Evolutionary conservation across 2,113 vertebrate genomes (phyloP).

Genomic region (Thymallus thymallus): DNA sequence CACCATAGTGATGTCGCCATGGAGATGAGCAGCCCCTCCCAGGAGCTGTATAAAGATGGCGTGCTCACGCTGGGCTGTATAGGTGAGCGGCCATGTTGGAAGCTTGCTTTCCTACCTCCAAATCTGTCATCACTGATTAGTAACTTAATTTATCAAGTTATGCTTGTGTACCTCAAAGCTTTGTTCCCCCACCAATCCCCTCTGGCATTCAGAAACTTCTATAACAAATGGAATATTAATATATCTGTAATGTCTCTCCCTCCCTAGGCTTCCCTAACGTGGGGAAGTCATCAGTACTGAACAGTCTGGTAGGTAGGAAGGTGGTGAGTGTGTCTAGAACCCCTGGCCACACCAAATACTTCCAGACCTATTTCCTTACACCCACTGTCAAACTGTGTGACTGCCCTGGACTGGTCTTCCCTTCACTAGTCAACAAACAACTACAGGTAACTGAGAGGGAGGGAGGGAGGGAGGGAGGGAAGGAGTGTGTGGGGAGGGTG

Average conservation of each 20-base stretch:
- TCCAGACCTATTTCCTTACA: conserved; percentile 94
- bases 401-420: conserved; percentile 90
- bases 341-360: conserved; percentile 93
- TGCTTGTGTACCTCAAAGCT: background rate
- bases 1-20: conserved; percentile 79
- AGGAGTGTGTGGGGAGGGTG: no score
- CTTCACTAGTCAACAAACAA: conserved; percentile 80
- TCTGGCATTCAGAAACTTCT: background rate
- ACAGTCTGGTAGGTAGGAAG: conserved; percentile 86
- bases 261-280: conserved; percentile 86
- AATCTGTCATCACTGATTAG: no score
- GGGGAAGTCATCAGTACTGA: conserved; percentile 90
- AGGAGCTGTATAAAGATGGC: conserved; percentile 87
- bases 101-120: no score
- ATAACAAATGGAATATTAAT: background rate
- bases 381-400: conserved; percentile 87
- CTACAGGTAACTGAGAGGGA: conserved; percentile 74
- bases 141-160: no score
- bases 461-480: no score
- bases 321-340: conserved; percentile 91
- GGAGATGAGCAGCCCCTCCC: conserved; percentile 71
- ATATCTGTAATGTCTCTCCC: background rate
- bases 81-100: conserved; percentile 60
- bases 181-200: no score
- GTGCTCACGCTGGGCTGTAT: conserved; percentile 88